Evolutionary conservation across 2,888 invertebrate genomes (phyloP).

Genomic region (Heliconius ethilla): DNA sequence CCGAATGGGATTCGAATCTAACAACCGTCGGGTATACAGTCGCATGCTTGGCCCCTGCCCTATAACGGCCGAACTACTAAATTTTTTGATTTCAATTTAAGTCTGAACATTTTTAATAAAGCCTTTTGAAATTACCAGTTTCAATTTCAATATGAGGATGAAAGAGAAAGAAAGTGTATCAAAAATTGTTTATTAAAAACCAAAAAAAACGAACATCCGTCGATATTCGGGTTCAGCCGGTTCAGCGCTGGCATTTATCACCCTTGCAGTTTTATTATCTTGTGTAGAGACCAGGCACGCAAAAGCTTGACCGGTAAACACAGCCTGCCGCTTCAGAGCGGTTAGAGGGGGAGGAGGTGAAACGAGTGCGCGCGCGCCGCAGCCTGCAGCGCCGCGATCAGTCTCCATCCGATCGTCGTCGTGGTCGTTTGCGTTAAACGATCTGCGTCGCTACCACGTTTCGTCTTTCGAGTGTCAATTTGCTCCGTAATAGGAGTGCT

Average conservation of each 20-base stretch:
- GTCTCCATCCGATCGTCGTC: constrained; percentile 78
- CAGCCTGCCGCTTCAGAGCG: constrained; percentile 49
- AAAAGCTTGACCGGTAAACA: constrained; percentile 68
- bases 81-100: neutral
- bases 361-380: constrained; percentile 59
- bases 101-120: neutral
- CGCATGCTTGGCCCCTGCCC: too few relatives aligned
- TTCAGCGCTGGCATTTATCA: constrained; percentile 62
- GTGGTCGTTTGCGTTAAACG: constrained; percentile 70
- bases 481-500: constrained; percentile 70
- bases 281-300: constrained; percentile 60
- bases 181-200: constrained; percentile 14
- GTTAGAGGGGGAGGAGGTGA: constrained; percentile 47
- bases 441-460: constrained; percentile 71
- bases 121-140: neutral
- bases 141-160: neutral
- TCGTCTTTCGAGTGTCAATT: constrained; percentile 73
- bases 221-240: constrained; percentile 54
- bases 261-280: constrained; percentile 65
- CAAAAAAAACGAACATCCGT: constrained; percentile 39
- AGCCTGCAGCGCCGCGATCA: constrained; percentile 58
- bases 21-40: too few relatives aligned
- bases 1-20: too few relatives aligned
- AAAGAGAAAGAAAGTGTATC: constrained; percentile 27
- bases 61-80: neutral